A percentile compares a stretch with the other conserved stretches of the same genome.
Evolutionary conservation across 2,888 invertebrate genomes (phyloP).

Genomic region (Marasmarcha lunaedactyla): DNA sequence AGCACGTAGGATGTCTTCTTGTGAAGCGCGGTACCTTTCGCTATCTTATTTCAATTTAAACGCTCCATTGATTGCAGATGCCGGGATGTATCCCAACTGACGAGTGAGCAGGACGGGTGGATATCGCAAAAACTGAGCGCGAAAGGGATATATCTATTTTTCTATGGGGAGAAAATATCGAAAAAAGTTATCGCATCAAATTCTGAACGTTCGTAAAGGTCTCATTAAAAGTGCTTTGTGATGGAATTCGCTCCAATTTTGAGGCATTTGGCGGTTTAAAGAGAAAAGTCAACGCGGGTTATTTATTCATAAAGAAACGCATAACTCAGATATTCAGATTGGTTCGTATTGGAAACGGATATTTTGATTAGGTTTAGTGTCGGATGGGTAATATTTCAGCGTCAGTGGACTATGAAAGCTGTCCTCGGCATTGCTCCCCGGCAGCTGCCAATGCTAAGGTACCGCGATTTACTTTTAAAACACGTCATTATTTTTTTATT

Average conservation of each 20-base stretch:
- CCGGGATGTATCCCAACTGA: conserved; percentile 39
- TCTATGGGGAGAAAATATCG: conserved; percentile 56
- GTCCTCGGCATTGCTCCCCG: conserved; percentile 4
- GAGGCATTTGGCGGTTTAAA: conserved; percentile 44
- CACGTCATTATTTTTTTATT: conserved; percentile 65
- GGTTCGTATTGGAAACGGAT: too few relatives aligned
- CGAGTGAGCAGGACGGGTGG: conserved; percentile 30
- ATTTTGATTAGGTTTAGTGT: too few relatives aligned
- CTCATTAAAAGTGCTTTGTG: conserved; percentile 66
- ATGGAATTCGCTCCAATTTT: conserved; percentile 60
- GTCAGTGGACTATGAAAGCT: not conserved
- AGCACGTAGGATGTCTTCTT: conserved; percentile 28
- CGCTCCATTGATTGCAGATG: conserved; percentile 69
- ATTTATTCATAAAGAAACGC: not conserved
- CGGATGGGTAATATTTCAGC: not conserved
- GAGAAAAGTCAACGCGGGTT: conserved; percentile 31
- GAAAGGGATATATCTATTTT: conserved; percentile 42
- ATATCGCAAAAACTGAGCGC: conserved; percentile 19
- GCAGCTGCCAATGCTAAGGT: conserved; percentile 37
- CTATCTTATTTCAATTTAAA: conserved; percentile 67
- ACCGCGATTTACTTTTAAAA: conserved; percentile 54
- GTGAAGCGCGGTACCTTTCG: conserved; percentile 48
- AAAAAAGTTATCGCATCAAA: conserved; percentile 67
- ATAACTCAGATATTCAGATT: too few relatives aligned
- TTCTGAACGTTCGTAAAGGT: conserved; percentile 52